Evolutionary conservation across 2,888 invertebrate genomes (phyloP).

Genomic region (Pristionchus arcanus): DNA sequence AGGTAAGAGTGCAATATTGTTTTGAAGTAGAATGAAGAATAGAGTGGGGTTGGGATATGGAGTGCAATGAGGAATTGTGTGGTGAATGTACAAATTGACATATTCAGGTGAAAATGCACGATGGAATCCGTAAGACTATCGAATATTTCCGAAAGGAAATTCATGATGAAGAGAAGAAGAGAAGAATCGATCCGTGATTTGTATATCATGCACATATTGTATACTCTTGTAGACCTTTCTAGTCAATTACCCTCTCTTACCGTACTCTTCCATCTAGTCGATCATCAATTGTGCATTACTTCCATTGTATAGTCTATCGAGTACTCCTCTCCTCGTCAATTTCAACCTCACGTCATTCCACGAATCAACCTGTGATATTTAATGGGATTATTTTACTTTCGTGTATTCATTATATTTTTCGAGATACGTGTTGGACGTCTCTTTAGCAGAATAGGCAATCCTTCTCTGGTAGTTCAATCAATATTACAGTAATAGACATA

Average conservation of each 20-base stretch:
- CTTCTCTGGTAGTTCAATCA: background rate
- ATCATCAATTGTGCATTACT: conserved; percentile 25
- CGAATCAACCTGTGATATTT: background rate
- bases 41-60: background rate
- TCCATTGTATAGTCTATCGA: background rate
- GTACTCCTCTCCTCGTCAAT: background rate
- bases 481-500: background rate
- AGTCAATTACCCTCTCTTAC: conserved; percentile 22
- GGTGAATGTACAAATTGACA: background rate
- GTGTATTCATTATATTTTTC: background rate
- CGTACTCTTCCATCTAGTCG: conserved; percentile 14
- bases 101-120: conserved; percentile 86
- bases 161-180: conserved; percentile 51
- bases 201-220: conserved; percentile 2
- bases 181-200: conserved; percentile 1
- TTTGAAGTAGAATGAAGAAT: background rate
- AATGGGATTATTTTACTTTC: background rate
- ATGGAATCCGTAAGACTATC: conserved; percentile 93
- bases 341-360: conserved; percentile 23
- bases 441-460: background rate
- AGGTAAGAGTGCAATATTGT: conserved; percentile 82
- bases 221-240: background rate
- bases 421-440: background rate
- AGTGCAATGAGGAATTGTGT: background rate
- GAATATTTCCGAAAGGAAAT: conserved; percentile 94